Base-by-base conservation (phyloP, 2,888 invertebrate species). In the Zaprionus obscuricornis region DNA sequence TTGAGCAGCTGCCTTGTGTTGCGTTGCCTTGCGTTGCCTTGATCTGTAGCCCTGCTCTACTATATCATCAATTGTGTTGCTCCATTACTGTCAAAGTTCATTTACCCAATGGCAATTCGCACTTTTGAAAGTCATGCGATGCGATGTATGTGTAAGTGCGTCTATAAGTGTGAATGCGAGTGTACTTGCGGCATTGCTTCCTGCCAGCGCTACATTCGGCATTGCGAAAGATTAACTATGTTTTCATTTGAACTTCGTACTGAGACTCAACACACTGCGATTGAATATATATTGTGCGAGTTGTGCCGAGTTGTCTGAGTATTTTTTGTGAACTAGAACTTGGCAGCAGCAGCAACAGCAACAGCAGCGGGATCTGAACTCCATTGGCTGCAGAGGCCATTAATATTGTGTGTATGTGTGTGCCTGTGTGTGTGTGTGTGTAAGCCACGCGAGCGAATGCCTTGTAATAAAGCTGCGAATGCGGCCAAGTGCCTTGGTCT, bases 341-440 rank as follows among this genome's bases (percentile, higher is more conserved):
- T n/a, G n/a, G 8, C 50, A 13, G 11, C 5, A 14, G 7, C 33
- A 7, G 39, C 24, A 31, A 29, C 24, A 43, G 57, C n/a, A n/a
- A n/a, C n/a, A 13, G 46, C 17, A 46, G 34, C 37, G 59, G 56
- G 51, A 72, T 40, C 56, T 81, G 77, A 84, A 77, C 76, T 66
- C 65, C 55, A 56, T 68, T 70, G 83, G 71, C 83, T n/a, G n/a
- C n/a, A n/a, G n/a, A n/a, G 67, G 78, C 85, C 78, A 79, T 85
- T 79, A 79, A 85, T 85, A 78, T 84, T 81, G 70, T 66, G 45
- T 51, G 58, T 66, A n/a, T n/a, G n/a, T n/a, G n/a, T n/a, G n/a
- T n/a, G n/a, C n/a, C n/a, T n/a, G n/a, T n/a, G n/a, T n/a, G n/a
- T n/a, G n/a, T n/a, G n/a, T n/a, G n/a, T n/a, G n/a, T n/a, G n/a